Percentiles rank a stretch among this genome's conserved stretches.
Evolutionary conservation across 2,888 invertebrate species (phyloP).

Genomic region (Noctua janthina): DNA sequence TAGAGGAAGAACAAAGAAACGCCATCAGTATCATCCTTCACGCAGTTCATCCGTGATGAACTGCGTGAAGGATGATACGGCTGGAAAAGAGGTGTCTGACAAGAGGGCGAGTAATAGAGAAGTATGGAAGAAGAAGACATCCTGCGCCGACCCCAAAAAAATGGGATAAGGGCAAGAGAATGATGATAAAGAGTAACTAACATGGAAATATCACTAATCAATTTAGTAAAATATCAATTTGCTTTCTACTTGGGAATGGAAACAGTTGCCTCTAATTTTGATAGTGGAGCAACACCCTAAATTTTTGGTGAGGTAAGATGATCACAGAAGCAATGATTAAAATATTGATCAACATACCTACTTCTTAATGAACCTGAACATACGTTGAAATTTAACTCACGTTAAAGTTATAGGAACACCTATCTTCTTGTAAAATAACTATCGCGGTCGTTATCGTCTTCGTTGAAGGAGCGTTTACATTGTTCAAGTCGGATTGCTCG

Average conservation of each 20-base stretch:
- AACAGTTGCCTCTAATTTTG: conserved; percentile 3
- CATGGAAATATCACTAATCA: background rate
- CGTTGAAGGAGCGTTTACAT: conserved; percentile 56
- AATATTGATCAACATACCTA: background rate
- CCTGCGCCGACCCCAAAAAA: too few relatives aligned
- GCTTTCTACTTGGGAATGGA: background rate
- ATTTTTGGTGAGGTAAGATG: conserved; percentile 38
- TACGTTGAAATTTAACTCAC: conserved; percentile 80
- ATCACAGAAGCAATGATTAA: conserved; percentile 46
- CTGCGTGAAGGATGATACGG: background rate
- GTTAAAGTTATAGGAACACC: conserved; percentile 80
- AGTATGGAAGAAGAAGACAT: background rate
- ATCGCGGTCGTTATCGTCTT: conserved; percentile 77
- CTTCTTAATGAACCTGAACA: conserved; percentile 62
- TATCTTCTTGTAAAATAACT: conserved; percentile 78
- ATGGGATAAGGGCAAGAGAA: background rate
- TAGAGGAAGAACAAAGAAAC: background rate
- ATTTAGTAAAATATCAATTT: background rate
- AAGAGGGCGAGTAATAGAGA: background rate
- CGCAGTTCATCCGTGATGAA: background rate
- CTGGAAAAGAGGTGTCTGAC: background rate
- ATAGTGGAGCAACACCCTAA: too few relatives aligned
- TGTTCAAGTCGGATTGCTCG: conserved; percentile 47
- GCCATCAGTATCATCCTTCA: background rate
- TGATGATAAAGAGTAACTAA: background rate